A percentile compares a stretch with the other conserved stretches of the same genome.
Conservation (phyloP, 2,888 invertebrate genomes). For the Colletes collaris region DNA sequence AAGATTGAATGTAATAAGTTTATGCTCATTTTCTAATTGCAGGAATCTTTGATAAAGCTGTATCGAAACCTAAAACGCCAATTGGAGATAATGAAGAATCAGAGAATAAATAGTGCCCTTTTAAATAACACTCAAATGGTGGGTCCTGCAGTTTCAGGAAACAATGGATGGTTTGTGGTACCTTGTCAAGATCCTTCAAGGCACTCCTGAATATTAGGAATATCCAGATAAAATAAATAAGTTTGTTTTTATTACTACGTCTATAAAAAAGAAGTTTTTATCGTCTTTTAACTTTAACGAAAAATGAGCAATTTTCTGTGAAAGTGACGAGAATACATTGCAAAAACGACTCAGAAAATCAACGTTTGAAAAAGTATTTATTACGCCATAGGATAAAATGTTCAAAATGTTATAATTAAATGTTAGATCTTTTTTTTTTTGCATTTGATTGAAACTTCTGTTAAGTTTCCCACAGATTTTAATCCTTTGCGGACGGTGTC, state of each 20-base stretch:
- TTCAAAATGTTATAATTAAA: neutral
- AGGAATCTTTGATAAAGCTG: slow-evolving; percentile 88
- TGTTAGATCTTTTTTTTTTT: neutral
- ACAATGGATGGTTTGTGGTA: slow-evolving; percentile 85
- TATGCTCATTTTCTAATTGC: slow-evolving; percentile 42
- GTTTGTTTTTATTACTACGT: slow-evolving; percentile 1
- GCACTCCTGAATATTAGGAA: slow-evolving; percentile 67
- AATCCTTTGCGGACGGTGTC: too few species aligned
- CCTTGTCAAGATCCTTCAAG: slow-evolving; percentile 78
- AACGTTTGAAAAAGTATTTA: neutral
- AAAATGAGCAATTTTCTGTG: neutral
- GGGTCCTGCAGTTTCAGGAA: slow-evolving; percentile 72
- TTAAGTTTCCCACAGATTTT: slow-evolving; percentile 11
- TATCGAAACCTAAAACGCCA: slow-evolving; percentile 88
- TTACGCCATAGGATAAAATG: neutral
- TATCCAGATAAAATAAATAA: slow-evolving; percentile 9
- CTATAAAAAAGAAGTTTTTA: neutral
- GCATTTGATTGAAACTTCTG: slow-evolving; percentile 30
- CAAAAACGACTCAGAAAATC: neutral
- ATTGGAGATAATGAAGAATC: slow-evolving; percentile 84
- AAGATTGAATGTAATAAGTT: neutral
- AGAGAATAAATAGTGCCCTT: slow-evolving; percentile 73
- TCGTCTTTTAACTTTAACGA: neutral
- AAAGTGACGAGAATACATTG: neutral
- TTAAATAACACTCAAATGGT: slow-evolving; percentile 47